A percentile compares a stretch with the other conserved stretches of the same genome.
phyloP scores from a whole-genome alignment of 2,888 invertebrate species.

The Sarcophaga caerulescens region DNA sequence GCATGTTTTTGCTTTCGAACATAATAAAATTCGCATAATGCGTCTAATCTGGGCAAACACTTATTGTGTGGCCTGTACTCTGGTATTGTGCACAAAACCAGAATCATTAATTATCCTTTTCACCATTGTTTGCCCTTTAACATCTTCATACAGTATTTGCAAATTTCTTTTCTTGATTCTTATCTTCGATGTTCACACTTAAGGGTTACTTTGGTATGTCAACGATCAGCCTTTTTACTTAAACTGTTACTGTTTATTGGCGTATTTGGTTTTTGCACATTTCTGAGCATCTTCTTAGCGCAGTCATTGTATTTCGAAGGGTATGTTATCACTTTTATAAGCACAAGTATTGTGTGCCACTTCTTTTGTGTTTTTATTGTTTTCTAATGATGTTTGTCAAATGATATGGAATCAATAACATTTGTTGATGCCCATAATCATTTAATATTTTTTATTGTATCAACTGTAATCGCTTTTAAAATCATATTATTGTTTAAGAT shows the following conservation, averaged over 20 bases:
- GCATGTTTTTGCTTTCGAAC: slow-evolving; percentile 25
- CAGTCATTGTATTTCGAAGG: too few species aligned
- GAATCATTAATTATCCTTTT: slow-evolving; percentile 45
- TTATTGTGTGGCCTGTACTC: background rate
- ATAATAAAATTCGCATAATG: slow-evolving; percentile 66
- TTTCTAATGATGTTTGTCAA: slow-evolving; percentile 10
- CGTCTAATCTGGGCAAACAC: slow-evolving; percentile 43
- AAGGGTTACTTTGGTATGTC: too few species aligned
- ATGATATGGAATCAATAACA: background rate
- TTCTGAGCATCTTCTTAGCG: background rate
- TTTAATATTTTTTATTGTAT: background rate
- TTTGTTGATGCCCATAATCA: slow-evolving; percentile 23
- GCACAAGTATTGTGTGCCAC: background rate
- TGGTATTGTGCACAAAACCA: slow-evolving; percentile 22
- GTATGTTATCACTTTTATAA: too few species aligned
- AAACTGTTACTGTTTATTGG: slow-evolving; percentile 1
- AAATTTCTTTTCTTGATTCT: too few species aligned
- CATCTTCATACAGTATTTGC: too few species aligned
- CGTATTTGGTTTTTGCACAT: slow-evolving; percentile 21
- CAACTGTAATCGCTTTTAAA: too few species aligned
- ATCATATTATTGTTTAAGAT: too few species aligned
- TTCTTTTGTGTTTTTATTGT: slow-evolving; percentile 12
- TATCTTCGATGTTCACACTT: too few species aligned
- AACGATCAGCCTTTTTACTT: background rate
- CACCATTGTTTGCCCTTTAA: too few species aligned